Base-by-base conservation (phyloP, 2,797 vertebrate genomes). In the Novumbra hubbsi region DNA sequence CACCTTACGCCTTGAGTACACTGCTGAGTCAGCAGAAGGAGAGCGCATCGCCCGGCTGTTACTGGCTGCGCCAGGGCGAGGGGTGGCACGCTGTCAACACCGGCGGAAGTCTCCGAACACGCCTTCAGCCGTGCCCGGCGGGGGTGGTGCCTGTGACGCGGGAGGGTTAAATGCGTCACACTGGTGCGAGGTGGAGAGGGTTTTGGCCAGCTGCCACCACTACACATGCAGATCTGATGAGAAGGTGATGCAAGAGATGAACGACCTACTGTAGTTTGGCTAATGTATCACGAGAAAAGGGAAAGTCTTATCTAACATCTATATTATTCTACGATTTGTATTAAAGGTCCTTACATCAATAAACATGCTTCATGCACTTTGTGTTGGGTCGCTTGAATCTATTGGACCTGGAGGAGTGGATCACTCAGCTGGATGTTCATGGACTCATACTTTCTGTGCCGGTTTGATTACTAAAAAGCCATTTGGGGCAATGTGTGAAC, bases 1-100 rank as follows among this genome's bases (percentile, higher is more conserved):
- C 83, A 81, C 86, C 83, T 83, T 78, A 78, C 64, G 57, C 84
- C 85, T 83, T 57, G 72, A 86, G 76, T 81, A 75, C 75, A 80
- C 86, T 89, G 89, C 86, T 88, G 89, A 91, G 85, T 92, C 89
- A 89, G 90, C 89, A 91, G 78, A 81, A 81, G 24, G 38, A 14
- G 41, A 15, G 4, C 32, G 30, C 17, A 24, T 14, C 11, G 0
- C 21, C 21, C 17, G 21, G n/a, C 21, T 14, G 21, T 11, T 21
- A 45, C 45, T 3, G 16, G 12, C 24, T 28, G 41, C 27, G 19
- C 6, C 17, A 21, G 34, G 1, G 17, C 15, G 30, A 19, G 62
- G 28, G 15, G 55, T 38, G 34, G 55, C 12, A 12, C 9, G 11
- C 14, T 45, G 41, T 45, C 21, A 24, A 24, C 21, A 41, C 65